Evolutionary conservation across 2,797 vertebrate species (phyloP).

Genomic region (Molossus molossus): DNA sequence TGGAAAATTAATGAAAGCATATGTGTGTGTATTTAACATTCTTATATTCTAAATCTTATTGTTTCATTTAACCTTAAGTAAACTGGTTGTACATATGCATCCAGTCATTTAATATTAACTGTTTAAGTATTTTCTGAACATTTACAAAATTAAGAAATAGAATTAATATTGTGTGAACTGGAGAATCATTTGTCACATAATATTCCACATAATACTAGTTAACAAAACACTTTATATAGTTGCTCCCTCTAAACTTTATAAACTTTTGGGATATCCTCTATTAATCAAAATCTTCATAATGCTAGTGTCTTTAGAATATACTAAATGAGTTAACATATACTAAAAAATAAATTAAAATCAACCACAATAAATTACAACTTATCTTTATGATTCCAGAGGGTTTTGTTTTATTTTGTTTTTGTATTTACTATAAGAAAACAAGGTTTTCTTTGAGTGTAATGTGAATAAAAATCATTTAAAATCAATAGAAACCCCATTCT

Average conservation of each 20-base stretch:
- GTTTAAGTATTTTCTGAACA: constrained; percentile 12
- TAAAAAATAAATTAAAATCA: background rate
- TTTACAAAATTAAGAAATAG: background rate
- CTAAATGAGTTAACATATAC: background rate
- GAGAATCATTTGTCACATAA: background rate
- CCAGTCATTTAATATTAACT: background rate
- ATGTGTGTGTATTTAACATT: background rate
- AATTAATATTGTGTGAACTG: background rate
- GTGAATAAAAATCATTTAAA: background rate
- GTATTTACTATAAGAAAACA: background rate
- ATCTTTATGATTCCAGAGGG: background rate
- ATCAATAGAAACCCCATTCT: background rate
- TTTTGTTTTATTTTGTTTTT: background rate
- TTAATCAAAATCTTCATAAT: constrained; percentile 39
- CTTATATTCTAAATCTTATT: background rate
- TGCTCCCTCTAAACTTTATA: background rate
- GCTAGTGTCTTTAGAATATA: background rate
- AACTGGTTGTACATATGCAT: background rate
- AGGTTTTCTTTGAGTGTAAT: background rate
- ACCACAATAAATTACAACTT: background rate
- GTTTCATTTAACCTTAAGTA: background rate
- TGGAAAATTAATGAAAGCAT: background rate
- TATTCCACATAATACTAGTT: background rate
- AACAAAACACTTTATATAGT: background rate
- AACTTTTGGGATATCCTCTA: background rate